These are phyloP conservation scores for Spodoptera littoralis DNA, from an alignment of 2,888 invertebrate species.

Conservation along the genomic window DNA sequence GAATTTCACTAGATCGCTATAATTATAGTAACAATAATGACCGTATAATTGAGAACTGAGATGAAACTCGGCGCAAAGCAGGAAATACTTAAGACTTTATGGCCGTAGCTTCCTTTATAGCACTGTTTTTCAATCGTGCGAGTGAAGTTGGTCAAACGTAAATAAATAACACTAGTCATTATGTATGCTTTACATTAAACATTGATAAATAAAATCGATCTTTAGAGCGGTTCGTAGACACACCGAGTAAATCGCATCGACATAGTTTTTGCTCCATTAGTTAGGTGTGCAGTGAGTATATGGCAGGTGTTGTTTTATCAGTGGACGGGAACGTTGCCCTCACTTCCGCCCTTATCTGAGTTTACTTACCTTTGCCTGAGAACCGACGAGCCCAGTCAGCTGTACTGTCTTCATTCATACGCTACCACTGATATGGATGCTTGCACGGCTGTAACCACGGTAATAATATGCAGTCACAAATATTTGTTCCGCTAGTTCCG, in stretches of 20 bases:
- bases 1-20: conserved; percentile 3
- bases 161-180: conserved; percentile 25
- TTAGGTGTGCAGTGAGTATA: conserved; percentile 59
- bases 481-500: conserved; percentile 37
- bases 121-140: conserved; percentile 16
- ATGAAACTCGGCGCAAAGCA: conserved; percentile 28
- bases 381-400: conserved; percentile 73
- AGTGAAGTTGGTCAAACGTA: conserved; percentile 35
- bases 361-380: conserved; percentile 82
- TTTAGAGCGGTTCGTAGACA: conserved; percentile 28
- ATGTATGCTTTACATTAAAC: conserved; percentile 18
- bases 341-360: conserved; percentile 85
- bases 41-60: conserved; percentile 29
- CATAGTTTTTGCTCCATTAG: conserved; percentile 48
- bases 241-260: conserved; percentile 36
- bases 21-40: conserved; percentile 32
- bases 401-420: conserved; percentile 59
- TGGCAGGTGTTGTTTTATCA: conserved; percentile 82
- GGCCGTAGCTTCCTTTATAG: conserved; percentile 29
- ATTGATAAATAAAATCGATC: conserved; percentile 30
- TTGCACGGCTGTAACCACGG: conserved; percentile 12
- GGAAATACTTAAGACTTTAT: conserved; percentile 46
- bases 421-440: conserved; percentile 25
- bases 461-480: conserved; percentile 12
- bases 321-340: conserved; percentile 78